A percentile compares a stretch with the other conserved stretches of the same genome.
phyloP scores from a whole-genome alignment of 2,113 vertebrate genomes.

The Ceyx melanurus region DNA sequence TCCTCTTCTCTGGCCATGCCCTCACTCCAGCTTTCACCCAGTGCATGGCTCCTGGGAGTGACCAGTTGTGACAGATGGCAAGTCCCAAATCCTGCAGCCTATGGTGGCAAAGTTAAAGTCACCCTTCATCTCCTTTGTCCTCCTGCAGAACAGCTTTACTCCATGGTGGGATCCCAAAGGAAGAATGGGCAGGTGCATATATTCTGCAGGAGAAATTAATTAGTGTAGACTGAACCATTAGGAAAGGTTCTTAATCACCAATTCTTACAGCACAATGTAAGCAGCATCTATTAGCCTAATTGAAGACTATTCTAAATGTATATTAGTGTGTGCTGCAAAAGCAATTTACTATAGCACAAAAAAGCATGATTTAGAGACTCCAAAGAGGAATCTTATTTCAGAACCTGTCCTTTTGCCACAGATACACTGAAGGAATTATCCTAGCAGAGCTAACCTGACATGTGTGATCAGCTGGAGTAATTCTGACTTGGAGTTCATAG shows the following conservation, averaged over 20 bases:
- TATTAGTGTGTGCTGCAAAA: neutral
- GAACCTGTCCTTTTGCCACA: neutral
- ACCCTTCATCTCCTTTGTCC: neutral
- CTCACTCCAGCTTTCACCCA: neutral
- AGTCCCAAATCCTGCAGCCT: neutral
- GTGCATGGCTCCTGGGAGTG: neutral
- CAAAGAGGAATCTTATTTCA: neutral
- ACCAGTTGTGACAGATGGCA: neutral
- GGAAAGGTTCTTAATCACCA: neutral
- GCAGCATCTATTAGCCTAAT: slow-evolving; percentile 21
- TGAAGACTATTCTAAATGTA: neutral
- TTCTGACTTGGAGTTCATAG: neutral
- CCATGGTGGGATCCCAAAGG: neutral
- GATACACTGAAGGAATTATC: neutral
- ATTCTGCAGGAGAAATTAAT: neutral
- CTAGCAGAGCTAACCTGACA: neutral
- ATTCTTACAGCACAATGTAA: neutral
- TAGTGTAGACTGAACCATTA: neutral
- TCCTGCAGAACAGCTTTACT: neutral
- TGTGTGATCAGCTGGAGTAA: neutral
- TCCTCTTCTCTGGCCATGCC: neutral
- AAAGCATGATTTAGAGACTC: neutral
- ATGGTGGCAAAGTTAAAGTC: neutral
- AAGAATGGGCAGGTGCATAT: neutral
- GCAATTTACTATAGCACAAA: neutral